These are phyloP conservation scores for Rhingia campestris DNA, from an alignment of 2,888 invertebrate species.

Conservation along the genomic window DNA sequence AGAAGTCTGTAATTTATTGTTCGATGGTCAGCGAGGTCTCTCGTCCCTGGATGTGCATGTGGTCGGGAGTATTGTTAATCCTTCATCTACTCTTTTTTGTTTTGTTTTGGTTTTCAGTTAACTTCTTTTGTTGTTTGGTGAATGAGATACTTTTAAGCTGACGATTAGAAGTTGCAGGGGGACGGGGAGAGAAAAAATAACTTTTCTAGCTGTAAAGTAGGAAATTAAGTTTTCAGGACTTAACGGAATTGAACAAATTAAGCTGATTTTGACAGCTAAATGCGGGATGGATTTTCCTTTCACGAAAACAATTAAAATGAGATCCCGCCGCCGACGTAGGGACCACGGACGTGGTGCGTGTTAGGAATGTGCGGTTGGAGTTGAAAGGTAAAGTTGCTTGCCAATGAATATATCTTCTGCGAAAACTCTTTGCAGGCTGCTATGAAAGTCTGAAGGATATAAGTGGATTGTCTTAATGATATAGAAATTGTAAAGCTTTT, in stretches of 20 bases:
- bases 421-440: not conserved
- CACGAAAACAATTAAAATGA: not conserved
- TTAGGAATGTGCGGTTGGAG: constrained; percentile 12
- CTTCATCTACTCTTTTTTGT: constrained; percentile 34
- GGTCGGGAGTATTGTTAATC: constrained; percentile 47
- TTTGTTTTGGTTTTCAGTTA: constrained; percentile 26
- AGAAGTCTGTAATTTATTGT: constrained; percentile 61
- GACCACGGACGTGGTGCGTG: not conserved
- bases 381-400: not conserved
- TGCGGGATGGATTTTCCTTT: constrained; percentile 29
- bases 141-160: constrained; percentile 55
- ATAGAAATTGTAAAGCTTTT: too few relatives aligned
- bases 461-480: too few relatives aligned
- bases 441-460: too few relatives aligned
- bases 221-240: constrained; percentile 43
- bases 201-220: constrained; percentile 24
- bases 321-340: too few relatives aligned
- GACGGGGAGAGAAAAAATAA: not conserved
- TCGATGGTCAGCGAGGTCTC: constrained; percentile 46
- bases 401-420: not conserved
- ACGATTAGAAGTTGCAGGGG: constrained; percentile 25
- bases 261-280: constrained; percentile 59
- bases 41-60: constrained; percentile 28
- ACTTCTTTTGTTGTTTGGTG: constrained; percentile 39
- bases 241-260: constrained; percentile 47